Base-by-base conservation (phyloP, 2,113 vertebrate genomes). In the Syngnathoides biaculeatus region DNA sequence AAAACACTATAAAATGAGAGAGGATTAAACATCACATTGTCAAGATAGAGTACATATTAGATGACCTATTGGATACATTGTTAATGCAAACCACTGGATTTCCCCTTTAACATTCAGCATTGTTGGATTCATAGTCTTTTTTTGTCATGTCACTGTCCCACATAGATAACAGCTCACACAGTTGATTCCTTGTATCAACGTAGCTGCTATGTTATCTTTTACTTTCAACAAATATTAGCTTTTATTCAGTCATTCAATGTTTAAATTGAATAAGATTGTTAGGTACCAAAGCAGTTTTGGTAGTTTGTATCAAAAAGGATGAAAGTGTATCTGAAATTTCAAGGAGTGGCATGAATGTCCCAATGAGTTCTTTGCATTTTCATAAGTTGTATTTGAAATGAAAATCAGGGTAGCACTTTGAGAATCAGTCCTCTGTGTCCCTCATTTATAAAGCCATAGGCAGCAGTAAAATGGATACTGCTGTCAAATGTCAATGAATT, bases 211-310 rank as follows among this genome's bases (percentile, higher is more conserved):
- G 60, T 64, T 62, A 27, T 50, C 24, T 40, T 52, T 22, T 57
- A 38, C 39, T 20, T 19, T 78, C 39, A 72, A 68, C 38, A 38
- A 60, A 59, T 65, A 48, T 71, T 67, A 57, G 26, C 64, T 27
- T 30, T 63, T 26, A 40, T 68, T 60, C 61, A 6, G 59, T 78
- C 66, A 39, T 24, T 4, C 50, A 10, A 43, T 39, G 67, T 73
- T 74, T 61, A 7, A 59, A 38, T 50, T 75, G 45, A 2, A 53
- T 48, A 66, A 17, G 5, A 57, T 26, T 47, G 27, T 24, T 76
- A 48, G 3, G 73, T 84, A 83, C 81, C 83, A 86, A 75, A 83
- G 71, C 76, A 75, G 52, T 67, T 64, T 62, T 22, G 35, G 50
- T 68, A 40, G 64, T 69, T 67, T 61, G 13, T 39, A 57, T 61